phyloP scores from a whole-genome alignment of 2,113 vertebrate species.

The Phalacrocorax aristotelis region DNA sequence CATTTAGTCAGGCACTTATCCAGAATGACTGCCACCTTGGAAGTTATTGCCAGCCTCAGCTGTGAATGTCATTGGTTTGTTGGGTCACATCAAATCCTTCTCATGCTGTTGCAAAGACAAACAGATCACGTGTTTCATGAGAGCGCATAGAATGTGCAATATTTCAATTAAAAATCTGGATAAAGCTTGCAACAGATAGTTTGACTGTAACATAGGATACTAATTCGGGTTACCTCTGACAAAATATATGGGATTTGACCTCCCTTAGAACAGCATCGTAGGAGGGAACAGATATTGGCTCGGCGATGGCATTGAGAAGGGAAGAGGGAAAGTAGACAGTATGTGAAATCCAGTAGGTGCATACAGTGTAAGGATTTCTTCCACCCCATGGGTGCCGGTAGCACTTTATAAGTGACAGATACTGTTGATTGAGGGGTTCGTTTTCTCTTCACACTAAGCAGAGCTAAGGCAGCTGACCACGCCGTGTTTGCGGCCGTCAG shows the following conservation, averaged over 20 bases:
- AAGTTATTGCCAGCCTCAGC: slow-evolving; percentile 9
- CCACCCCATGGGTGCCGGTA: background rate
- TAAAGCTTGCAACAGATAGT: background rate
- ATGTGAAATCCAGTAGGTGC: background rate
- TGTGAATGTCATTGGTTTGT: slow-evolving; percentile 33
- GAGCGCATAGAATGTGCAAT: background rate
- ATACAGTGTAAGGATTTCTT: background rate
- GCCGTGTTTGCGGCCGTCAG: background rate
- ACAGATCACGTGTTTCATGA: background rate
- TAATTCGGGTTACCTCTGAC: background rate
- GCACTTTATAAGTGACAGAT: background rate
- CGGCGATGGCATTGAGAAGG: background rate
- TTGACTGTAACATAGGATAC: background rate
- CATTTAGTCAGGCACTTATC: slow-evolving; percentile 8
- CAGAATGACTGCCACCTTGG: slow-evolving; percentile 46
- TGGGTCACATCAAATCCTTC: slow-evolving; percentile 2
- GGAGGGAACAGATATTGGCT: background rate
- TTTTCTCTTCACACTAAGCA: background rate
- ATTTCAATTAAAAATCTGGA: background rate
- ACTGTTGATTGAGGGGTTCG: background rate
- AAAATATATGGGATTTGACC: background rate
- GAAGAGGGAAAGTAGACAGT: background rate
- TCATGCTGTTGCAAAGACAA: background rate
- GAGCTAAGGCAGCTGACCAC: background rate
- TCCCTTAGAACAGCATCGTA: background rate